Evolutionary conservation across 2,888 invertebrate species (phyloP), one percentile per base, ranked within the genome.

Genomic region (Stenolophus ochropezus): DNA sequence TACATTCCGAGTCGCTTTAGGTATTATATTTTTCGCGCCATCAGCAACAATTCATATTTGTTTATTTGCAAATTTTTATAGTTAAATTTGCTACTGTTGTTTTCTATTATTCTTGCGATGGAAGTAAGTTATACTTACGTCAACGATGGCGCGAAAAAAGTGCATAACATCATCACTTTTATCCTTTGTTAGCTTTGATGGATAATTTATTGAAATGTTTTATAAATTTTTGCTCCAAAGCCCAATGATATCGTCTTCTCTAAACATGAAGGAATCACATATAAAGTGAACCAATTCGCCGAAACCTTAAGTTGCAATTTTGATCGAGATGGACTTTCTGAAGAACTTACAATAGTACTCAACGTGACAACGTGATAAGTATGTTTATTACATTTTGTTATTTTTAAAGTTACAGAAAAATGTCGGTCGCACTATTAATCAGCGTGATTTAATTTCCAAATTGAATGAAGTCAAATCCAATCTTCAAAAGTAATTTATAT

Each of bases 381-480:
- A 82, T 69, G 75, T 82, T 76, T 53, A 27, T 51, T 27, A 65
- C 58, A 76, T 69, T 53, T 27, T 82, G 21, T 71, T 27, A 4
- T n/a, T 81, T 80, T 77, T 75, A 65, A 42, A 73, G 47, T 88
- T 89, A 11, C 87, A 89, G 87, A 83, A 86, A n/a, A 84, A 84
- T 21, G 85, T 86, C 61, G 85, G 84, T 84, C 76, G 85, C 85
- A 53, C 56, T 83, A 65, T 88, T 86, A 83, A 82, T 27, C 75
- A 89, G 89, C 83, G 74, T 42, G 71, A 89, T 87, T 83, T 83
- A 53, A 42, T n/a, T n/a, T n/a, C n/a, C n/a, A n/a, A n/a, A n/a
- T n/a, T n/a, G n/a, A n/a, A n/a, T n/a, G n/a, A n/a, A n/a, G n/a
- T n/a, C n/a, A n/a, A n/a, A n/a, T n/a, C n/a, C n/a, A n/a, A n/a